Evolutionary conservation across 2,113 vertebrate genomes (phyloP), one percentile per base, ranked within the genome.

Genomic region (Pomatorhinus ruficollis): DNA sequence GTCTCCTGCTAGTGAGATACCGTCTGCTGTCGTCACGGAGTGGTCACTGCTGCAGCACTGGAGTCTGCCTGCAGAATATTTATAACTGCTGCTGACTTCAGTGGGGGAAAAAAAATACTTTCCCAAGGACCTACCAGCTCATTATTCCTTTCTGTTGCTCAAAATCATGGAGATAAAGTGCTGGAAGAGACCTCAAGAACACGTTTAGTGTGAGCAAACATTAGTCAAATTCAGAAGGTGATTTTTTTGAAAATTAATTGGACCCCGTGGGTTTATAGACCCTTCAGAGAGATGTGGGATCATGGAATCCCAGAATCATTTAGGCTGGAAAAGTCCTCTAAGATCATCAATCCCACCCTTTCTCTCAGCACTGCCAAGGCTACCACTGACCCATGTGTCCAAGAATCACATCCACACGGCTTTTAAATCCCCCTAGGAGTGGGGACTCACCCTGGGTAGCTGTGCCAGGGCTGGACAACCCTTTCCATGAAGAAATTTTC

Each of bases 161-260:
- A 17, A 56, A 88, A 54, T 69, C 30, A 18, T 10, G 31, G 47
- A 70, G 66, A 79, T 35, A 25, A 81, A 75, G 35, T 22, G 11
- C 28, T 68, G 63, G 14, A 47, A 56, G 33, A 59, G 25, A 45
- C 16, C 11, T 57, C 49, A 68, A 76, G 37, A 49, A 13, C 24
- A 37, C 0, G 1, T 31, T n/a, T 5, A 57, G 4, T 21, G 13
- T 49, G 11, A 61, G 9, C 7, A 45, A 16, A 44, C 4, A 1
- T 25, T 33, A 64, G 13, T 22, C 11, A 49, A 4, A 35, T 39
- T 50, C 22, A 37, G 15, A 6, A 23, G 3, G 42, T 21, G 7
- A 37, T 21, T 28, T n/a, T 72, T 61, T 44, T 14, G 0, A 3
- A 40, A 86, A 76, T 35, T 18, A 39, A 30, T 74, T 74, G 8